Conservation (phyloP, 2,888 invertebrate species). For the Tigriopus californicus region DNA sequence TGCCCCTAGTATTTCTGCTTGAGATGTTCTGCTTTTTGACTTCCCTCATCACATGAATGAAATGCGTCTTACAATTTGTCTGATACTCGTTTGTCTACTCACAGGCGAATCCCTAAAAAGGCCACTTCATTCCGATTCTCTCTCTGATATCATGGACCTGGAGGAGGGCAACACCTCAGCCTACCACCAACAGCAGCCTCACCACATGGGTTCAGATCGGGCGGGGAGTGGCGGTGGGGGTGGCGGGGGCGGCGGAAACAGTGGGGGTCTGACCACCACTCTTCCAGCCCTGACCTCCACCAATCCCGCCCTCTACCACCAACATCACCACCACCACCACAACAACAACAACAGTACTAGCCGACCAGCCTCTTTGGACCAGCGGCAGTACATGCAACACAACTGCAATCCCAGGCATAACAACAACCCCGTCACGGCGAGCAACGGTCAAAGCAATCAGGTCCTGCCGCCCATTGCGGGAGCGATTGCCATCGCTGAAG, state of each 20-base stretch:
- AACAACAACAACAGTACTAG: neutral
- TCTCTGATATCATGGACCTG: constrained; percentile 79
- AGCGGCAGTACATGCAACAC: constrained; percentile 29
- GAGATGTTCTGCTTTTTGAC: neutral
- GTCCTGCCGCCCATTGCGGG: too few relatives aligned
- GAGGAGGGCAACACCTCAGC: constrained; percentile 56
- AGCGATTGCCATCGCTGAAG: too few relatives aligned
- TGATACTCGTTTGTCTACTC: constrained; percentile 20
- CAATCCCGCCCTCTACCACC: neutral
- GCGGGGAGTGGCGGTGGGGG: neutral
- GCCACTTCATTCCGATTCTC: constrained; percentile 59
- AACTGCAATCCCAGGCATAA: constrained; percentile 53
- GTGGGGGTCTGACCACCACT: too few relatives aligned
- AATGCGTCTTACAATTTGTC: too few relatives aligned
- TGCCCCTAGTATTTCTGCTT: neutral
- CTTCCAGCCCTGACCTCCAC: too few relatives aligned
- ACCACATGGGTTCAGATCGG: constrained; percentile 25
- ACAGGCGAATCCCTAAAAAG: constrained; percentile 69
- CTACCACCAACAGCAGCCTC: constrained; percentile 23
- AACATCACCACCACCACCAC: constrained; percentile 10
- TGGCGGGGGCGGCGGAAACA: neutral
- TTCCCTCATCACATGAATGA: neutral
- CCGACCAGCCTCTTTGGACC: neutral
- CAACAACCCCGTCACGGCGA: constrained; percentile 38
- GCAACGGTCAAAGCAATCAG: too few relatives aligned